Percentiles rank a stretch among this genome's conserved stretches.
phyloP scores from a whole-genome alignment of 2,113 vertebrate genomes.

The Hippocampus zosterae region DNA sequence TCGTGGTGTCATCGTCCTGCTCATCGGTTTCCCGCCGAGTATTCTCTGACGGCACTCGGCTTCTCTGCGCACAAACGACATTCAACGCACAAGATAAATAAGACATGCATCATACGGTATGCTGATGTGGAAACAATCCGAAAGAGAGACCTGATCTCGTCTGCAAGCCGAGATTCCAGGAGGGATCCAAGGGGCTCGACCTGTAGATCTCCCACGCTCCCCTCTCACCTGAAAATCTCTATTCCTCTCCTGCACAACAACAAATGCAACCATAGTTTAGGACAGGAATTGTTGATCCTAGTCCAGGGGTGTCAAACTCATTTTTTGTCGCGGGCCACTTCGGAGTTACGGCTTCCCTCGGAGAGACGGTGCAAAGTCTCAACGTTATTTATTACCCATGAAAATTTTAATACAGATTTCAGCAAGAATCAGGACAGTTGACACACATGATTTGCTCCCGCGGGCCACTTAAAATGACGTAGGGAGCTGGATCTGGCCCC shows the following conservation, averaged over 20 bases:
- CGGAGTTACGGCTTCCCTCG: too few species aligned
- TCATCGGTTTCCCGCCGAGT: conserved; percentile 72
- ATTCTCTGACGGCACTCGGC: conserved; percentile 26
- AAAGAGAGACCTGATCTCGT: conserved; percentile 41
- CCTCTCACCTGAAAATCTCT: conserved; percentile 66
- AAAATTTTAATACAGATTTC: too few species aligned
- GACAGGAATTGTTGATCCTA: neutral
- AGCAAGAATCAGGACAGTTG: too few species aligned
- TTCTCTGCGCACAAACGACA: conserved; percentile 43
- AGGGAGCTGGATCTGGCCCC: too few species aligned
- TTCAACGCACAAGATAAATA: neutral
- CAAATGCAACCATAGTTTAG: neutral
- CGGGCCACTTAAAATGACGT: too few species aligned
- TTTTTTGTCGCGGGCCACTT: too few species aligned
- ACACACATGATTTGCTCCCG: too few species aligned
- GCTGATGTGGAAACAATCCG: neutral
- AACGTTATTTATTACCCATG: too few species aligned
- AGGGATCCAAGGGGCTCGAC: conserved; percentile 85
- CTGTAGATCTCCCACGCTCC: conserved; percentile 69
- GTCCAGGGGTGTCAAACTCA: too few species aligned
- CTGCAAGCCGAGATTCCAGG: conserved; percentile 78
- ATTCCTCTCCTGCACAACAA: conserved; percentile 31
- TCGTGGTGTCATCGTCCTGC: conserved; percentile 64
- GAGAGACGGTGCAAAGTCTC: too few species aligned
- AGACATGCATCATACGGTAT: neutral